A percentile compares a stretch with the other conserved stretches of the same genome.
Evolutionary conservation across 2,888 invertebrate species (phyloP).

Genomic region (Cephus rjabovi): DNA sequence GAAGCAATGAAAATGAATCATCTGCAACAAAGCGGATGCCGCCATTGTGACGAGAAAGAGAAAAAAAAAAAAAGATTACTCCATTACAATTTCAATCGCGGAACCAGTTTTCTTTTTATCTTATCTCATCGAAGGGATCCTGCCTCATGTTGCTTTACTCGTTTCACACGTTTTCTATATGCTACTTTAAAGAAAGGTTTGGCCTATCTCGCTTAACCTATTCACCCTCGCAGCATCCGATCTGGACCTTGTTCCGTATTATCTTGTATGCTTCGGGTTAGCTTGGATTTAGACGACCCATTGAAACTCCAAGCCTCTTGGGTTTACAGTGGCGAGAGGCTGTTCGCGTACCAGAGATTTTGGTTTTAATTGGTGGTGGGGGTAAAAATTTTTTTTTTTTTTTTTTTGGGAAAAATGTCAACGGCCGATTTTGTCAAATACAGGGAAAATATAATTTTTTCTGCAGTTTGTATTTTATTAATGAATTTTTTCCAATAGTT

Average conservation of each 20-base stretch:
- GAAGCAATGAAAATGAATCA: constrained; percentile 4
- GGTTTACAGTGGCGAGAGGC: too few relatives aligned
- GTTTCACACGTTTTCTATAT: not conserved
- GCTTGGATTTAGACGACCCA: not conserved
- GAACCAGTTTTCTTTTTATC: not conserved
- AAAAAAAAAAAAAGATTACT: not conserved
- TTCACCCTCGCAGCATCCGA: not conserved
- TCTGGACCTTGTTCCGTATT: not conserved
- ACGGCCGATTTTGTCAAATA: too few relatives aligned
- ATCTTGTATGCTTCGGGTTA: not conserved
- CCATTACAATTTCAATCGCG: not conserved
- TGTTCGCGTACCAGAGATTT: not conserved
- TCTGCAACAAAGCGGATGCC: not conserved
- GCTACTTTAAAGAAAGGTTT: not conserved
- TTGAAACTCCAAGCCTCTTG: not conserved
- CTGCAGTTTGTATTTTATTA: too few relatives aligned
- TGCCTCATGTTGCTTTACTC: not conserved
- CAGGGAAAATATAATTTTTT: too few relatives aligned
- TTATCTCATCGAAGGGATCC: not conserved
- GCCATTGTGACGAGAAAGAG: not conserved
- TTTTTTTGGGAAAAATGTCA: too few relatives aligned
- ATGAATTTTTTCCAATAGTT: too few relatives aligned
- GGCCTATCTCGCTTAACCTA: not conserved
- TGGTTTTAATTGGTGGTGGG: not conserved
- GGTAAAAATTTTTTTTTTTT: too few relatives aligned